These are phyloP conservation scores for Dyspetes luteomarginatus DNA, from an alignment of 2,888 invertebrate species.

Conservation along the genomic window DNA sequence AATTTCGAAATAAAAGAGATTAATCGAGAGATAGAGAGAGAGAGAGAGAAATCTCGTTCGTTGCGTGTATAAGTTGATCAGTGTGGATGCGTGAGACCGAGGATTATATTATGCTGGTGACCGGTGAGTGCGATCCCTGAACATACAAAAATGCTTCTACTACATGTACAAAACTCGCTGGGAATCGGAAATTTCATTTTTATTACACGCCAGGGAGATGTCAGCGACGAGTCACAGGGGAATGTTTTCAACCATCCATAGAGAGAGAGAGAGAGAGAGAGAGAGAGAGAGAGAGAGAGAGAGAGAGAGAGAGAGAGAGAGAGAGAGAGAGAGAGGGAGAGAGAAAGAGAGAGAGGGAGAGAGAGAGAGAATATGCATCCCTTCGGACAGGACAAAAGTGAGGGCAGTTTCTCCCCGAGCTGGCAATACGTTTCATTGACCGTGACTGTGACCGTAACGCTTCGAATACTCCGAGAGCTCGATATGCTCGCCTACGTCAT, in stretches of 20 bases:
- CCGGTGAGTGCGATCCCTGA: conserved; percentile 8
- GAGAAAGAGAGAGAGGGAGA: background rate
- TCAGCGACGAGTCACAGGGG: conserved; percentile 25
- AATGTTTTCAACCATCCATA: conserved; percentile 17
- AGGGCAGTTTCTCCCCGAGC: conserved; percentile 1
- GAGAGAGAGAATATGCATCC: conserved; percentile 1
- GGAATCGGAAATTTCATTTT: conserved; percentile 56
- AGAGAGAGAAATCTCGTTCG: background rate
- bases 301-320: background rate
- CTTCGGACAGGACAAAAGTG: conserved; percentile 32
- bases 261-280: background rate
- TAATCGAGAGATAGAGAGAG: conserved; percentile 25
- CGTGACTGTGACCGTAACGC: conserved; percentile 59
- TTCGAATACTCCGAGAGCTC: conserved; percentile 28
- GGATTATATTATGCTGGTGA: conserved; percentile 16
- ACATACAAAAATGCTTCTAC: background rate
- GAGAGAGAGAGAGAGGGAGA: background rate
- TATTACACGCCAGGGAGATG: conserved; percentile 46
- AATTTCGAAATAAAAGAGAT: conserved; percentile 48
- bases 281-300: background rate
- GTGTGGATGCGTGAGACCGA: background rate
- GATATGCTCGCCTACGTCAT: conserved; percentile 41
- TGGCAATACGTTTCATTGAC: conserved; percentile 57
- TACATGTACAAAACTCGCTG: background rate
- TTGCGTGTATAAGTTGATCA: background rate